These are phyloP conservation scores for Esox masquinongy DNA, from an alignment of 2,797 vertebrate species.

Conservation along the genomic window DNA sequence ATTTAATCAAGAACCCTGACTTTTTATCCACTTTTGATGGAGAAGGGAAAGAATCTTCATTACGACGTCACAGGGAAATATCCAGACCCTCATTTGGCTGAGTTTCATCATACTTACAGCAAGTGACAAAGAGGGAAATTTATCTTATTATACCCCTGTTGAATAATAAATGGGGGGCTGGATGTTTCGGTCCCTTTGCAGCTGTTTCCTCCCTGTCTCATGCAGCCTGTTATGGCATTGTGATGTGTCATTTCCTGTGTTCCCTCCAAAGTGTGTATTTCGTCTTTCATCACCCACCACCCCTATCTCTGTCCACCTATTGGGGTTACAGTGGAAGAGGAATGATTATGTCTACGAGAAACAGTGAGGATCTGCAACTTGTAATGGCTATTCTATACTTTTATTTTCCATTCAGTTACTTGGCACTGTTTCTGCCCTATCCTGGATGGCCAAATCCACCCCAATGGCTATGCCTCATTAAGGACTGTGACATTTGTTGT, in stretches of 20 bases:
- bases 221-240: neutral
- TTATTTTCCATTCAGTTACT: neutral
- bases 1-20: conserved; percentile 52
- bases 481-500: neutral
- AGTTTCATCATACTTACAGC: conserved; percentile 28
- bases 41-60: conserved; percentile 23
- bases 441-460: too few relatives aligned
- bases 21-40: conserved; percentile 42
- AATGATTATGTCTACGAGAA: neutral
- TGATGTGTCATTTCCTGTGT: neutral
- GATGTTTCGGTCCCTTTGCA: conserved; percentile 14
- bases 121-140: conserved; percentile 14
- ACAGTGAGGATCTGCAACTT: neutral
- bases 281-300: neutral
- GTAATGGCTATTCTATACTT: neutral
- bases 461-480: too few relatives aligned
- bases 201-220: conserved; percentile 14
- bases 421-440: too few relatives aligned
- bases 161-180: conserved; percentile 26
- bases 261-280: neutral
- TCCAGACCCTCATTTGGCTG: conserved; percentile 16
- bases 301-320: neutral
- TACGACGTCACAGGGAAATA: conserved; percentile 11
- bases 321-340: neutral
- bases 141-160: conserved; percentile 27